Base-by-base conservation (phyloP, 2,797 vertebrate genomes). In the Alectoris magna region DNA sequence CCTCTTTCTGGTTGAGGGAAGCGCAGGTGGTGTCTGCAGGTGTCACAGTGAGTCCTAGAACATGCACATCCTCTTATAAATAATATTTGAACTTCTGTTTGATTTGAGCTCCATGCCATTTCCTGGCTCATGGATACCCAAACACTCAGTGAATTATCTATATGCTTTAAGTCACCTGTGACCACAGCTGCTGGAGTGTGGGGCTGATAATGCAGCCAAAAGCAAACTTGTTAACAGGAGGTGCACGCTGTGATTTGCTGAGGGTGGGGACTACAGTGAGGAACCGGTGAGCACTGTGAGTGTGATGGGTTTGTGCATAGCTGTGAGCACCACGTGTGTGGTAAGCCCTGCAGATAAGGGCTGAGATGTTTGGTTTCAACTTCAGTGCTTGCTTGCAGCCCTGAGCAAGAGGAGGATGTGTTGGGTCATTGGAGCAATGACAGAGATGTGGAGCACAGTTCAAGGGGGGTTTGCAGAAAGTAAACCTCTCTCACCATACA, bases 251-350 rank as follows among this genome's bases (percentile, higher is more conserved):
- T 69, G 86, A 73, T 76, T 82, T 81, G 60, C 24, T 73, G 82
- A 56, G 27, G 3, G 67, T 11, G 59, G 17, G 79, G 48, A 36
- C 59, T 5, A 12, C 29, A 70, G 91, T 39, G 55, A 44, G 38
- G 49, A 9, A 8, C 2, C 0, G 0, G 26, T 5, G 0, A 4
- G 14, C 36, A 55, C 43, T 21, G 73, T 66, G 29, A 6, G 0
- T 12, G 43, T 4, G 3, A 14, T 44, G 88, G 77, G 3, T 82
- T 84, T 82, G 74, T 79, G 31, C 36, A 2, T 21, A 10, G 70
- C 80, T 9, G 1, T 44, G 64, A 38, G 70, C 49, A 11, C 80
- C 14, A 4, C 1, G 6, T 67, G 44, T 17, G 24, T 41, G 53
- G 51, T 36, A 10, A 43, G 71, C 68, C 46, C 56, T 66, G 14